Evolutionary conservation across 1,140 invertebrate genomes (phyloP).

Genomic region (Vollenhovia emeryi): DNA sequence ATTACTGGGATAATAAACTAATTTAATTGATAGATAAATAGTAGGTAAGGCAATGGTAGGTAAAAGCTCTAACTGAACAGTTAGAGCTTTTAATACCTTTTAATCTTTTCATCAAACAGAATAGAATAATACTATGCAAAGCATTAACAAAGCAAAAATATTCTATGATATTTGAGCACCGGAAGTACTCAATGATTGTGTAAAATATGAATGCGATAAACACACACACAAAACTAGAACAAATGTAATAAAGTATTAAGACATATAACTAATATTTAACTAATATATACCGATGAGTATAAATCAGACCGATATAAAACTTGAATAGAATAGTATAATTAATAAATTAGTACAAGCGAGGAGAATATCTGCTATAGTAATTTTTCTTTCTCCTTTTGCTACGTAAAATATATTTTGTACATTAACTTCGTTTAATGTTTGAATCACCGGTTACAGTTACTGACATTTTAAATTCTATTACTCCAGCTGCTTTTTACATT

Average conservation of each 20-base stretch:
- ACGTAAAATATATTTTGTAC: background rate
- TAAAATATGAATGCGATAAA: background rate
- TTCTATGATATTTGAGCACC: background rate
- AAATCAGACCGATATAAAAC: background rate
- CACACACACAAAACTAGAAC: background rate
- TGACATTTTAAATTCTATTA: conserved; percentile 28
- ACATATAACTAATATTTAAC: too few relatives aligned
- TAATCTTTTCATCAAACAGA: background rate
- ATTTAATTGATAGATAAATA: background rate
- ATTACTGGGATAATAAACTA: background rate
- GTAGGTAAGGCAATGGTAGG: too few relatives aligned
- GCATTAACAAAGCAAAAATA: too few relatives aligned
- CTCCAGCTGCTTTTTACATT: background rate
- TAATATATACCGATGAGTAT: background rate
- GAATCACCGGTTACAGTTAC: background rate
- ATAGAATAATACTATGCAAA: background rate
- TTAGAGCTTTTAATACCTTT: background rate
- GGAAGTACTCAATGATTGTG: background rate
- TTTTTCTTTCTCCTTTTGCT: background rate
- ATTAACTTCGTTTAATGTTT: background rate
- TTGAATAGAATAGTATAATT: background rate
- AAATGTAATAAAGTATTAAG: background rate
- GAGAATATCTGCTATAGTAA: background rate
- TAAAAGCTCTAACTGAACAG: too few relatives aligned
- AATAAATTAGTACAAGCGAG: background rate